Evolutionary conservation across 2,888 invertebrate species (phyloP), one percentile per base, ranked within the genome.

Genomic region (Brenthis hecate): DNA sequence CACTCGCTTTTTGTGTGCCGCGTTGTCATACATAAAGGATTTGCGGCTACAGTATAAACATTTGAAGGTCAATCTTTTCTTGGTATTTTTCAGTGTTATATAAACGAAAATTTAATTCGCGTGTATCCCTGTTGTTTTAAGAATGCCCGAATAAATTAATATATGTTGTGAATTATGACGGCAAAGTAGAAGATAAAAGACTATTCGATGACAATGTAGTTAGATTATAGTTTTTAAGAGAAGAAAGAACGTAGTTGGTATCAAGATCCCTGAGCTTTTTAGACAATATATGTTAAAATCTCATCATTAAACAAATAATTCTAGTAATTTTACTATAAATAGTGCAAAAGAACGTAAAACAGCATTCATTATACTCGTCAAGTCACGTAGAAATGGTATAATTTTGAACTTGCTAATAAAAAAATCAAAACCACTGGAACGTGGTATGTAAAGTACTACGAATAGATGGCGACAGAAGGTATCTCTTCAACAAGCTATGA

Each of bases 1-100:
- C 74, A 68, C 66, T 68, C 70, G 60, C 65, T 71, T 70, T 68
- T 69, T 71, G 65, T 64, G 56, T 66, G 65, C 36, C 64, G 51
- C 63, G 55, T 64, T 51, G 58, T 69, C 56, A 66, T 55, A 63
- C 58, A 64, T 64, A 67, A 63, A 57, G 57, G 47, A 64, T 65
- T 66, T 61, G 48, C 58, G 64, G 57, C 43, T 48, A 64, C 36
- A 55, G 50, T 36, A 43, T 43, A 43, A 51, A 53, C 56, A 54
- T 51, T 51, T 56, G 66, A 70, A 70, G 70, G 70, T 62, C 65
- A 56, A 23, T 62, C 47, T 56, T 62, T 65, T 69, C 69, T 48
- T 57, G 56, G 65, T 69, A 65, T 64, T 61, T 56, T 66, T 66
- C n/a, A n/a, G 11, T 48, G 56, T 65, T 65, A 60, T 50, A 32